These are phyloP conservation scores for Cinclus cinclus DNA, from an alignment of 2,113 vertebrate genomes.

Conservation along the genomic window DNA sequence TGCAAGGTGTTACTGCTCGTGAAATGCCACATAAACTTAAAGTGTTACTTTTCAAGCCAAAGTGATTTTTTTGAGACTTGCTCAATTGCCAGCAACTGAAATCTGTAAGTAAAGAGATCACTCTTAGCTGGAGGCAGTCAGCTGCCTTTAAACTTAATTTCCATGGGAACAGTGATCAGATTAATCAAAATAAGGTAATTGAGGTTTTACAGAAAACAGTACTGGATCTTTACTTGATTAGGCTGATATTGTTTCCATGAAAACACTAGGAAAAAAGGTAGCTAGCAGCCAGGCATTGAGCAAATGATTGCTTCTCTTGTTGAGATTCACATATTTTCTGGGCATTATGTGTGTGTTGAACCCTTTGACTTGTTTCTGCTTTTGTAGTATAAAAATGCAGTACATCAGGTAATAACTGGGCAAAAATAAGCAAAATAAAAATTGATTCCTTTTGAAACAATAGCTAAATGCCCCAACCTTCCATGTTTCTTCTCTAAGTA, in stretches of 20 bases:
- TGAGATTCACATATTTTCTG: background rate
- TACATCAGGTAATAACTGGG: background rate
- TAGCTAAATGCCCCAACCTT: background rate
- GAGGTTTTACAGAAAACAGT: constrained; percentile 44
- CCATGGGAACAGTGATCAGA: constrained; percentile 52
- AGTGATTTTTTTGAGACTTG: constrained; percentile 4
- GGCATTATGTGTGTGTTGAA: background rate
- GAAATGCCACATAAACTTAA: constrained; percentile 13
- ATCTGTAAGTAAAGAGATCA: background rate
- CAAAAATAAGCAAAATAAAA: background rate
- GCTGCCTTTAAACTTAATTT: constrained; percentile 60
- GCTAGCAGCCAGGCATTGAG: background rate
- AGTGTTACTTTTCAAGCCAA: background rate
- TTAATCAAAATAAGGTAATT: constrained; percentile 59
- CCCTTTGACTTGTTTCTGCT: background rate
- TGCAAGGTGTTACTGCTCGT: constrained; percentile 7
- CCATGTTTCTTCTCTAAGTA: background rate
- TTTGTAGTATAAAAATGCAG: background rate
- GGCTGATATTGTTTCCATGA: constrained; percentile 15
- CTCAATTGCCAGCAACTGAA: constrained; percentile 17
- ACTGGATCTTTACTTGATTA: background rate
- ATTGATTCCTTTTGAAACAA: background rate
- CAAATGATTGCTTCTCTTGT: background rate
- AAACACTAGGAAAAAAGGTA: background rate
- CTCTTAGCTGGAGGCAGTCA: constrained; percentile 55